Percentiles rank a stretch among this genome's conserved stretches.
Conservation (phyloP, 2,113 vertebrate genomes). For the Sarotherodon lohbergeri region DNA sequence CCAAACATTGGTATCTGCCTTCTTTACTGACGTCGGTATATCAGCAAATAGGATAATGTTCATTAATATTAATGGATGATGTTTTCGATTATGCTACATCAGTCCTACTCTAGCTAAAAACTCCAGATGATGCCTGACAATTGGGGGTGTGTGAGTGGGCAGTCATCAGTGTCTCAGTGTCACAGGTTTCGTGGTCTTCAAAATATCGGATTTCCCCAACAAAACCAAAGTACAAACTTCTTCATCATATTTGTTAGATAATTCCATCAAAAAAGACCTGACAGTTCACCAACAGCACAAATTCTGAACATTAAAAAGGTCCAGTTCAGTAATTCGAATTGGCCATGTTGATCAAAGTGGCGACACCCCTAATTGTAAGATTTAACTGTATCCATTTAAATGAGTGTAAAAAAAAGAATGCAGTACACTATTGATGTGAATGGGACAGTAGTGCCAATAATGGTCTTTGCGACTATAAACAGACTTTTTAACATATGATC, state of each 20-base stretch:
- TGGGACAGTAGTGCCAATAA: not conserved
- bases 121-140: not conserved
- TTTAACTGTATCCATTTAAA: not conserved
- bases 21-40: not conserved
- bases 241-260: not conserved
- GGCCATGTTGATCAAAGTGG: not conserved
- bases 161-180: not conserved
- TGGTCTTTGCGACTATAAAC: not conserved
- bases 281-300: not conserved
- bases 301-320: not conserved
- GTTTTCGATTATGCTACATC: not conserved
- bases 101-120: not conserved
- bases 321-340: not conserved
- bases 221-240: not conserved
- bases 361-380: not conserved
- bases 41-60: not conserved
- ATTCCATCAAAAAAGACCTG: not conserved
- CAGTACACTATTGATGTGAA: not conserved
- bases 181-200: not conserved
- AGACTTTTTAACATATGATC: not conserved
- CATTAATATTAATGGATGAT: not conserved
- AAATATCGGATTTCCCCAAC: not conserved
- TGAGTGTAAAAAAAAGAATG: not conserved
- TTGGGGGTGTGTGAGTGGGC: not conserved
- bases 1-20: not conserved